Conservation (phyloP, 2,888 invertebrate species). For the Dasypogon diadema region DNA sequence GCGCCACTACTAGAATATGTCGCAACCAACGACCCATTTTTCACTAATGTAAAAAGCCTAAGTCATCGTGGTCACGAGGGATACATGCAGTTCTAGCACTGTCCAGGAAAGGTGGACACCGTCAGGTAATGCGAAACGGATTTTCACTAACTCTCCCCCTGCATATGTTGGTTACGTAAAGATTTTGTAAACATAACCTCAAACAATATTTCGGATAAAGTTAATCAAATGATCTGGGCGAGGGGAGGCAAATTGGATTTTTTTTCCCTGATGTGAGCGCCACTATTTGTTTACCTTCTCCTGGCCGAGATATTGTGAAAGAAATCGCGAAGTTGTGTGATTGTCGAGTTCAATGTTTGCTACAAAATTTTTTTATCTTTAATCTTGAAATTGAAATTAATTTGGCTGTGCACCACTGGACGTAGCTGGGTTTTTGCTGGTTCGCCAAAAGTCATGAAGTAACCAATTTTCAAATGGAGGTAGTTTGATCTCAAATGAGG, state of each 20-base stretch:
- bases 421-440: background rate
- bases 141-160: background rate
- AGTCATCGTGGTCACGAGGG: too few relatives aligned
- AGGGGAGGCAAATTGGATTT: background rate
- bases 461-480: too few relatives aligned
- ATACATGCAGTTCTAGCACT: too few relatives aligned
- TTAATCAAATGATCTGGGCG: background rate
- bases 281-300: slow-evolving; percentile 14
- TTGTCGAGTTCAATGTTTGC: slow-evolving; percentile 30
- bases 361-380: background rate
- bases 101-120: background rate
- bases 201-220: slow-evolving; percentile 9
- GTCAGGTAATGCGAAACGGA: background rate
- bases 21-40: slow-evolving; percentile 38
- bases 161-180: background rate
- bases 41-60: background rate
- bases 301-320: slow-evolving; percentile 6
- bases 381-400: background rate
- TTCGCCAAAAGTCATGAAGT: too few relatives aligned
- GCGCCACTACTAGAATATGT: slow-evolving; percentile 21
- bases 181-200: slow-evolving; percentile 1
- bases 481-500: too few relatives aligned
- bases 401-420: background rate
- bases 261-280: background rate
- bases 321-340: background rate